A percentile compares a stretch with the other conserved stretches of the same genome.
Conservation (phyloP, 1,140 invertebrate genomes). For the Diploscapter pachys region DNA sequence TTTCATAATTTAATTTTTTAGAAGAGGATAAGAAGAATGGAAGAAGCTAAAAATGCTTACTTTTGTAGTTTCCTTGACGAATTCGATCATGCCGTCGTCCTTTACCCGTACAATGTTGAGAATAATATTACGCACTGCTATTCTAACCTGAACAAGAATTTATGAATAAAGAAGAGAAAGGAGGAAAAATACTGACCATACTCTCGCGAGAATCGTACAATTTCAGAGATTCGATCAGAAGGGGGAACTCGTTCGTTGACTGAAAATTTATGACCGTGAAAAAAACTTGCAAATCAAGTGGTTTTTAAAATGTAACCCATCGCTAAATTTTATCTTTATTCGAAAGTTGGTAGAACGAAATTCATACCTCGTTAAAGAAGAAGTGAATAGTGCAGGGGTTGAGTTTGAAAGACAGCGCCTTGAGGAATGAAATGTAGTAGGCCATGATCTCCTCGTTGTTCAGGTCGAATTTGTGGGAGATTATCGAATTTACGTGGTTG, state of each 20-base stretch:
- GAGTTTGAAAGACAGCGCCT: slow-evolving; percentile 95
- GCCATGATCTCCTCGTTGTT: slow-evolving; percentile 99
- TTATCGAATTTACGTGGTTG: slow-evolving; percentile 99
- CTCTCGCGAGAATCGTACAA: slow-evolving; percentile 98
- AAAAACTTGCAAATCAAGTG: slow-evolving; percentile 11
- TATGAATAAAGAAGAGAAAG: too few relatives aligned
- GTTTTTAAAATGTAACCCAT: not conserved
- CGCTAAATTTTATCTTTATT: not conserved
- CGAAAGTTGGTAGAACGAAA: not conserved
- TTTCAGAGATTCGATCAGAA: slow-evolving; percentile 98
- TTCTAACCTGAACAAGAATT: slow-evolving; percentile 67
- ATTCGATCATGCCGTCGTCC: slow-evolving; percentile 92
- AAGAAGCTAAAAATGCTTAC: slow-evolving; percentile 6
- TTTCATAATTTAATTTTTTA: not conserved
- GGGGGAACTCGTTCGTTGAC: slow-evolving; percentile 91
- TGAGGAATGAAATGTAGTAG: slow-evolving; percentile 98
- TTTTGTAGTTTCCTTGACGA: slow-evolving; percentile 65
- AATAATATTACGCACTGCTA: slow-evolving; percentile 92
- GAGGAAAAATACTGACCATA: slow-evolving; percentile 69
- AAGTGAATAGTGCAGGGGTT: slow-evolving; percentile 98
- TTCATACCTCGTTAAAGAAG: slow-evolving; percentile 94
- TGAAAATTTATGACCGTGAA: slow-evolving; percentile 55
- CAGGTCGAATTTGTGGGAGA: slow-evolving; percentile 98
- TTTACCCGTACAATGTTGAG: slow-evolving; percentile 90
- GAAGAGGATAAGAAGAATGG: not conserved